A percentile compares a stretch with the other conserved stretches of the same genome.
Conservation (phyloP, 1,140 invertebrate species). For the Bicyclus anynana region DNA sequence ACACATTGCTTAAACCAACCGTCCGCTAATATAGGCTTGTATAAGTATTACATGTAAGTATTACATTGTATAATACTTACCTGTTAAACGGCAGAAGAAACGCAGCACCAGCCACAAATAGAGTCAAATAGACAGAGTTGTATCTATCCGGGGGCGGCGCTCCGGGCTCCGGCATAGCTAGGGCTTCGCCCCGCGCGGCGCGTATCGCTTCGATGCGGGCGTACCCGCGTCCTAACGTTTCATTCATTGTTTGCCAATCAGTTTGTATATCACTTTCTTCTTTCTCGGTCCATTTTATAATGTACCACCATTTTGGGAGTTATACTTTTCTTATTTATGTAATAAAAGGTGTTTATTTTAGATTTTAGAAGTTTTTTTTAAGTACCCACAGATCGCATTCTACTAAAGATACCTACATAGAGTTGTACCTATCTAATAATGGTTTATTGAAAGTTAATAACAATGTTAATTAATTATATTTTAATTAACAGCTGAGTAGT, state of each 20-base stretch:
- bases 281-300: slow-evolving; percentile 16
- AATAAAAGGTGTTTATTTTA: background rate
- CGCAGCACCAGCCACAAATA: slow-evolving; percentile 91
- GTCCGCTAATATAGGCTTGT: too few relatives aligned
- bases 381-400: too few relatives aligned
- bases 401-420: too few relatives aligned
- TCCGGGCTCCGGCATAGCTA: slow-evolving; percentile 65
- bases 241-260: slow-evolving; percentile 76
- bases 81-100: slow-evolving; percentile 95
- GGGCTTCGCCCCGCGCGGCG: slow-evolving; percentile 55
- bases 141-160: slow-evolving; percentile 85
- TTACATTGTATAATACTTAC: too few relatives aligned
- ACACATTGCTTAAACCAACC: too few relatives aligned
- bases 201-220: slow-evolving; percentile 76
- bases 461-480: too few relatives aligned
- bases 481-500: too few relatives aligned
- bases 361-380: too few relatives aligned
- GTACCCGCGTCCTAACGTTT: slow-evolving; percentile 82
- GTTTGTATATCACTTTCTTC: slow-evolving; percentile 34
- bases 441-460: too few relatives aligned
- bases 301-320: background rate
- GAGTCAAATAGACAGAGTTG: slow-evolving; percentile 87
- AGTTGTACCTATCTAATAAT: too few relatives aligned
- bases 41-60: too few relatives aligned
- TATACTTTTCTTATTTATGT: background rate